Conservation (phyloP, 1,140 invertebrate genomes). For the Augochlora pura region DNA sequence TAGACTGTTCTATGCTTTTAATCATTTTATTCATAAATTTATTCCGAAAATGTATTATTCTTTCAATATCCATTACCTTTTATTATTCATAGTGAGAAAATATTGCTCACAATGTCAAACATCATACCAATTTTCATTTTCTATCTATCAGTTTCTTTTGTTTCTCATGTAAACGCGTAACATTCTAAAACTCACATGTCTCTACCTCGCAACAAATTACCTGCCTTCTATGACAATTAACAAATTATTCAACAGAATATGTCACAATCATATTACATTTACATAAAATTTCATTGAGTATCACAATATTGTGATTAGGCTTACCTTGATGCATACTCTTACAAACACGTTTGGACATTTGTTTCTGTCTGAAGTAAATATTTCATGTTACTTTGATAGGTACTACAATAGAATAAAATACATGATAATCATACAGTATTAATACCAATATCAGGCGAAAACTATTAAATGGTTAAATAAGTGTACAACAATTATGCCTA, state of each 20-base stretch:
- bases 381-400: constrained; percentile 36
- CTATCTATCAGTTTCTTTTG: constrained; percentile 30
- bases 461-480: constrained; percentile 62
- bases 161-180: constrained; percentile 31
- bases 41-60: constrained; percentile 23
- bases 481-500: constrained; percentile 34
- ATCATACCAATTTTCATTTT: constrained; percentile 35
- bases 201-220: constrained; percentile 59
- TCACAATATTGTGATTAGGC: constrained; percentile 62
- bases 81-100: constrained; percentile 51
- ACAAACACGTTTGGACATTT: constrained; percentile 34
- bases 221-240: constrained; percentile 58
- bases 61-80: constrained; percentile 23
- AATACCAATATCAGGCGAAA: constrained; percentile 43
- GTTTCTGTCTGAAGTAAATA: constrained; percentile 36
- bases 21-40: constrained; percentile 16
- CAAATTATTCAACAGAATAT: constrained; percentile 46
- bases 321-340: constrained; percentile 51
- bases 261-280: constrained; percentile 22
- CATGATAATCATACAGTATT: constrained; percentile 52
- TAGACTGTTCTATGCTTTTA: constrained; percentile 25
- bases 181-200: constrained; percentile 41
- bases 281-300: constrained; percentile 52
- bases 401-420: constrained; percentile 53
- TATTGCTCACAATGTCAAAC: constrained; percentile 37